Evolutionary conservation across 2,888 invertebrate species (phyloP).

Genomic region (Eristalis intricaria): DNA sequence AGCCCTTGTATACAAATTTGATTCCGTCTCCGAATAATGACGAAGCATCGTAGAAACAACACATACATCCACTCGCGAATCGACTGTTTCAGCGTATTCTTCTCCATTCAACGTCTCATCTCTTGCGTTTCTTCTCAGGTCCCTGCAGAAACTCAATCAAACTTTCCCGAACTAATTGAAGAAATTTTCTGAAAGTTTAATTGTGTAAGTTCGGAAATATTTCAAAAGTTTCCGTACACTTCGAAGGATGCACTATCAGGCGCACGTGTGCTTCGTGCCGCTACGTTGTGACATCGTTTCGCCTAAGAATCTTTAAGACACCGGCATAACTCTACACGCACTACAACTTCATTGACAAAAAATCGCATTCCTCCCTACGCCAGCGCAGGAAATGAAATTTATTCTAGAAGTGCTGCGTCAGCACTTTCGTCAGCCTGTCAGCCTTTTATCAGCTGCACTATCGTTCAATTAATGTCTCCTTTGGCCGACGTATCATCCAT

Average conservation of each 20-base stretch:
- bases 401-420: neutral
- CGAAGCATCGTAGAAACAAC: too few relatives aligned
- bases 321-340: neutral
- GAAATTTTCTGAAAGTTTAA: neutral
- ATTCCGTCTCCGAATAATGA: too few relatives aligned
- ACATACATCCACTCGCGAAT: too few relatives aligned
- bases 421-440: neutral
- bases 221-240: neutral
- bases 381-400: neutral
- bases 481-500: constrained; percentile 20
- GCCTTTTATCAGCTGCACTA: neutral
- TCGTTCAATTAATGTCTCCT: neutral
- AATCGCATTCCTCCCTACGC: neutral
- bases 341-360: neutral
- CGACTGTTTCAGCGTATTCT: too few relatives aligned
- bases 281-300: neutral
- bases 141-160: neutral
- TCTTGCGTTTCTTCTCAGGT: too few relatives aligned
- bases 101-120: too few relatives aligned
- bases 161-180: neutral
- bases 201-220: neutral
- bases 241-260: neutral
- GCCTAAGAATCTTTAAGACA: neutral
- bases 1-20: too few relatives aligned
- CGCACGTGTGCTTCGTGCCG: neutral